Base-by-base conservation (phyloP, 1,140 invertebrate genomes). In the Drosophila sp. region DNA sequence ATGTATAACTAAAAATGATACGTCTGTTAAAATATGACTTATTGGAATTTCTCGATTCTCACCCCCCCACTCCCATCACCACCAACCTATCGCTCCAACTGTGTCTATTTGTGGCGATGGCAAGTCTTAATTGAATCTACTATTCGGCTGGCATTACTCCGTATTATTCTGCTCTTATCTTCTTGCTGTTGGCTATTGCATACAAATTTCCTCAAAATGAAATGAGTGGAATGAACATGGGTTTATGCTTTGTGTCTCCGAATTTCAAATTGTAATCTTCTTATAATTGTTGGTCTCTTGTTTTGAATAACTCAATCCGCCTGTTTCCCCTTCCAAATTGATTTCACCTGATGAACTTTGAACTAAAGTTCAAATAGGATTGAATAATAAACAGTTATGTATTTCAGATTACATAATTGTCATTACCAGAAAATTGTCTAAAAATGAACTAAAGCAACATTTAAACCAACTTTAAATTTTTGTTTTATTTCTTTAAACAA, bases 61-160 rank as follows among this genome's bases (percentile, higher is more conserved):
- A 44, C 29, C 61, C 4, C n/a, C 29, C 4, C 4, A 23, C 44
- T 56, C 35, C 30, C 54, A 11, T 10, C 35, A 44, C 40, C 10
- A n/a, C 27, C 11, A 27, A 25, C 23, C 23, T 7, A 55, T 38
- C 35, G 30, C 1, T 3, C 30, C 30, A 30, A 25, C 17, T 63
- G 41, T 63, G 41, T 57, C 5, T 23, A 6, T 10, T 32, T 38
- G 56, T 35, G 30, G 32, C 41, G 29, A 62, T 56, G 32, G 61
- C 23, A 50, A 27, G 23, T 5, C 8, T 75, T 76, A 70, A 85
- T 85, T 86, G 70, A 80, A 85, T 80, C 62, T 81, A 67, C 71
- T 71, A 54, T 56, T 40, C 47, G 65, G 47, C 56, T 76, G 55
- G 56, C 30, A 76, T 67, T 56, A 40, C 60, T 60, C 50, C 60